Evolutionary conservation across 2,113 vertebrate species (phyloP).

Genomic region (Camelus bactrianus): DNA sequence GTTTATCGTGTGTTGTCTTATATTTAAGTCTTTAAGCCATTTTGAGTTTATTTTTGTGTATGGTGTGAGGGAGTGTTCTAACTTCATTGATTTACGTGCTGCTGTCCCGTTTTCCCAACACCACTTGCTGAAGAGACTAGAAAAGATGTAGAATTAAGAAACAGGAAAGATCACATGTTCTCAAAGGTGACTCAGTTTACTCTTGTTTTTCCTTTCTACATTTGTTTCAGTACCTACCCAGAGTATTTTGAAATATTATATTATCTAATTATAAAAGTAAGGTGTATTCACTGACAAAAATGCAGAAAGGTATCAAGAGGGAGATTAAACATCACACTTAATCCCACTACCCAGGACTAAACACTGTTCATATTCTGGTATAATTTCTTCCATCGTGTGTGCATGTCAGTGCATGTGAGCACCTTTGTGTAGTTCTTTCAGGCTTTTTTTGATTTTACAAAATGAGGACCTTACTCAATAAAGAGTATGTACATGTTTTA

Average conservation of each 20-base stretch:
- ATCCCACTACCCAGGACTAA: not conserved
- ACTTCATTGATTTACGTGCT: too few species aligned
- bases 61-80: too few species aligned
- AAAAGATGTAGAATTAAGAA: not conserved
- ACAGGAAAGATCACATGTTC: not conserved
- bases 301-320: not conserved
- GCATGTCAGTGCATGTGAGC: not conserved
- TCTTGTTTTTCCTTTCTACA: not conserved
- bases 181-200: not conserved
- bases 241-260: not conserved
- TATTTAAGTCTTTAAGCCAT: too few species aligned
- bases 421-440: not conserved
- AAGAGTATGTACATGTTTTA: not conserved
- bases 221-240: not conserved
- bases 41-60: too few species aligned
- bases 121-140: too few species aligned
- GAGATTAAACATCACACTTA: not conserved
- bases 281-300: not conserved
- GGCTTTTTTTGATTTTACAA: not conserved
- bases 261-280: slow-evolving; percentile 26
- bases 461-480: not conserved
- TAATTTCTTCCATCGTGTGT: not conserved
- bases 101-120: too few species aligned
- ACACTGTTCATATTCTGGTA: not conserved
- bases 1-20: too few species aligned